Evolutionary conservation across 2,797 vertebrate species (phyloP).

Genomic region (Glyptemys insculpta): DNA sequence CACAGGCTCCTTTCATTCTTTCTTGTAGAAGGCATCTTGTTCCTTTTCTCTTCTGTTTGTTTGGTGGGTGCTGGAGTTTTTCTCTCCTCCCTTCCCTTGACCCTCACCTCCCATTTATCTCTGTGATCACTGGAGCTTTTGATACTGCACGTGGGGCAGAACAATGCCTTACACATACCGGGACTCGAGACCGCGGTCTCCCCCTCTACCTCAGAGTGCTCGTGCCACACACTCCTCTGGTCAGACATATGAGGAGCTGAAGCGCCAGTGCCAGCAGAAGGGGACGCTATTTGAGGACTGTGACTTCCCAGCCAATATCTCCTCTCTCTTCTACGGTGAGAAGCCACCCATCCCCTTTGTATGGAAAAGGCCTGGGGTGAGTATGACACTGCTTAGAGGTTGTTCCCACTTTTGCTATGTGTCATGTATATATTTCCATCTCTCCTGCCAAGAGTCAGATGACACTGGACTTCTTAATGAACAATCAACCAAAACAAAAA

Average conservation of each 20-base stretch:
- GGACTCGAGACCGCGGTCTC: constrained; percentile 51
- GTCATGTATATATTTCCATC: no score
- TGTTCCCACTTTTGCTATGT: background rate
- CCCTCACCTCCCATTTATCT: background rate
- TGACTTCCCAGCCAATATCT: constrained; percentile 88
- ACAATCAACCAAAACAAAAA: background rate
- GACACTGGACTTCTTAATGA: background rate
- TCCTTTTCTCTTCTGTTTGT: background rate
- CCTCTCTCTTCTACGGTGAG: constrained; percentile 92
- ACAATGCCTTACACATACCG: constrained; percentile 83
- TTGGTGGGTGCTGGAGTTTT: background rate
- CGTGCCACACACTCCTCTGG: constrained; percentile 84
- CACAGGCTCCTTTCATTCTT: background rate
- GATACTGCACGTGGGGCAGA: background rate
- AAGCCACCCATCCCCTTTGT: constrained; percentile 86
- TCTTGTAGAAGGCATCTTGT: background rate
- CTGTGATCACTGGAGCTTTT: background rate
- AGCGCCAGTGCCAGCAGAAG: constrained; percentile 82
- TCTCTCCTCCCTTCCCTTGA: background rate
- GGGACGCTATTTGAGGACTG: constrained; percentile 90
- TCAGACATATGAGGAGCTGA: constrained; percentile 86
- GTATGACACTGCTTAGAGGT: constrained; percentile 30
- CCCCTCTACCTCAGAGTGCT: constrained; percentile 7
- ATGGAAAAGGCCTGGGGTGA: constrained; percentile 93
- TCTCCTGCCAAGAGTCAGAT: background rate